phyloP scores from a whole-genome alignment of 1,140 invertebrate species.

The Tetramorium simillimum region DNA sequence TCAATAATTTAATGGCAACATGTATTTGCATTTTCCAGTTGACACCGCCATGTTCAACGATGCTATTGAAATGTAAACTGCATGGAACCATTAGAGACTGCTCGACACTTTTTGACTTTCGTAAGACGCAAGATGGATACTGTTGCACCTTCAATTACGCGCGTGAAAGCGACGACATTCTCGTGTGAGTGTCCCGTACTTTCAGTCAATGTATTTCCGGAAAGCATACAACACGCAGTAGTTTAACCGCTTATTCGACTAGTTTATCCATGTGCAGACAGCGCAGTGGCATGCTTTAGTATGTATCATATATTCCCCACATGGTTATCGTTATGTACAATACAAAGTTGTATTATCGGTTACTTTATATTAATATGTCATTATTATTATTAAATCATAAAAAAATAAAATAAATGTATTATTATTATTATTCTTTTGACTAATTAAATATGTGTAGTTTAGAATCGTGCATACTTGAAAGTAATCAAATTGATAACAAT shows the following conservation, averaged over 20 bases:
- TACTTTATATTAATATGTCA: background rate
- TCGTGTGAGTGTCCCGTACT: slow-evolving; percentile 57
- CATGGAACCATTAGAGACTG: slow-evolving; percentile 80
- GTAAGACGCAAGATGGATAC: slow-evolving; percentile 86
- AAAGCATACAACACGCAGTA: background rate
- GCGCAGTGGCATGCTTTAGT: background rate
- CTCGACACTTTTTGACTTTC: slow-evolving; percentile 81
- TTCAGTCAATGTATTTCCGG: slow-evolving; percentile 9
- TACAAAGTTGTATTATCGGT: background rate
- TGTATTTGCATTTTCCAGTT: slow-evolving; percentile 79
- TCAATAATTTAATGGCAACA: background rate
- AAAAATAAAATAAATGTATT: background rate
- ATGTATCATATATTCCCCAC: background rate
- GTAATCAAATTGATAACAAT: background rate
- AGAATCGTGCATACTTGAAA: background rate
- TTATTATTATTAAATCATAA: background rate
- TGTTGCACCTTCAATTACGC: slow-evolving; percentile 88
- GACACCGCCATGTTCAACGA: slow-evolving; percentile 85
- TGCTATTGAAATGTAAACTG: slow-evolving; percentile 85
- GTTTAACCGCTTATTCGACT: slow-evolving; percentile 14
- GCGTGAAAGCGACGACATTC: slow-evolving; percentile 70
- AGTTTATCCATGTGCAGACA: background rate
- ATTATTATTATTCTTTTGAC: background rate
- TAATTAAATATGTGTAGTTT: background rate
- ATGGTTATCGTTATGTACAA: background rate